Conservation (phyloP, 2,888 invertebrate species). For the Philereme vetulata region DNA sequence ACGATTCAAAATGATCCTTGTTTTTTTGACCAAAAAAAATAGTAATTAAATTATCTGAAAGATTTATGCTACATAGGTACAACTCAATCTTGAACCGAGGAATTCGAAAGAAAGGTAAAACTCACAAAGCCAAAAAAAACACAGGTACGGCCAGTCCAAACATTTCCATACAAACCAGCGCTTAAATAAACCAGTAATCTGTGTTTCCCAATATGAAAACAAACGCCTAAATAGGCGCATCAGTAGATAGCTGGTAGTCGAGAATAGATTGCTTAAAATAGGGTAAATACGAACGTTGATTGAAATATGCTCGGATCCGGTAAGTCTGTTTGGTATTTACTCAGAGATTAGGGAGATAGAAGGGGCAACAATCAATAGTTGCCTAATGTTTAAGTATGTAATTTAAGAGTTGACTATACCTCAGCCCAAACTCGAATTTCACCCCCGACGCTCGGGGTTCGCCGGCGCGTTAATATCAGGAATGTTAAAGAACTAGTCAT, state of each 20-base stretch:
- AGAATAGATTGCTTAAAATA: constrained; percentile 70
- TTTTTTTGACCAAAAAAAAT: too few species aligned
- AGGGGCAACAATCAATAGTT: constrained; percentile 9
- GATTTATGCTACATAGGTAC: too few species aligned
- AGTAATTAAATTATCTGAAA: too few species aligned
- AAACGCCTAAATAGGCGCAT: constrained; percentile 67
- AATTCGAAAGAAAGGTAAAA: too few species aligned
- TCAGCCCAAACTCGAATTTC: too few species aligned
- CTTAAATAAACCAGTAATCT: constrained; percentile 44
- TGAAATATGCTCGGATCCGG: constrained; percentile 69
- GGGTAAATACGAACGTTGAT: constrained; percentile 71
- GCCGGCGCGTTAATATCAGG: too few species aligned
- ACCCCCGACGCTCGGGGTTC: too few species aligned
- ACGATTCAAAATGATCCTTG: too few species aligned
- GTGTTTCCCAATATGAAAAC: constrained; percentile 66
- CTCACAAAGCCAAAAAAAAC: constrained; percentile 15
- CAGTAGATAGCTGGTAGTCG: constrained; percentile 54
- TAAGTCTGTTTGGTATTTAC: constrained; percentile 54
- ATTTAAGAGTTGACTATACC: too few species aligned
- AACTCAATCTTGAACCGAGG: too few species aligned
- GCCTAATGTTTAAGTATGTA: constrained; percentile 1
- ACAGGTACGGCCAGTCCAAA: constrained; percentile 27
- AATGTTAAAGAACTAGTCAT: too few species aligned
- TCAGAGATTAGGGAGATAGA: constrained; percentile 41
- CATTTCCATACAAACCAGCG: constrained; percentile 29